Evolutionary conservation across 2,888 invertebrate species (phyloP).

Genomic region (Apeira syringaria): DNA sequence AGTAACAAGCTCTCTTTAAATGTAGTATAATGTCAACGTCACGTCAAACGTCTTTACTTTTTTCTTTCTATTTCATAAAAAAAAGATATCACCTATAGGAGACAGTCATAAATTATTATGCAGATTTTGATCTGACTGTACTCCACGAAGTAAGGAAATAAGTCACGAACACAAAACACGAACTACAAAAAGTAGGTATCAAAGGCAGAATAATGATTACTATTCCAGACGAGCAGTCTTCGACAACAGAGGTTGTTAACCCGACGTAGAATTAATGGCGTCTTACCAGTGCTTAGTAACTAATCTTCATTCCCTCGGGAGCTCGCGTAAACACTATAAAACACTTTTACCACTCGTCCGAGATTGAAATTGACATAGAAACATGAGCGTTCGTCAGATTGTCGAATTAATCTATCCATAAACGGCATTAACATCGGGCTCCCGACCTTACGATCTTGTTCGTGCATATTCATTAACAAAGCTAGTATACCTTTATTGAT

Average conservation of each 20-base stretch:
- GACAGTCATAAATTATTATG: too few relatives aligned
- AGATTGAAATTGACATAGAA: conserved; percentile 12
- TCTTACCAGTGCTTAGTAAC: conserved; percentile 58
- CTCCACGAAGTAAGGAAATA: conserved; percentile 25
- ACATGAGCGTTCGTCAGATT: not conserved
- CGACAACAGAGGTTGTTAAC: conserved; percentile 67
- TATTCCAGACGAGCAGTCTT: conserved; percentile 70
- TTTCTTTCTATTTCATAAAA: too few relatives aligned
- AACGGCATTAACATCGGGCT: not conserved
- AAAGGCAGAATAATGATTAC: conserved; percentile 65
- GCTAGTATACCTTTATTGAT: not conserved
- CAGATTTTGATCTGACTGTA: too few relatives aligned
- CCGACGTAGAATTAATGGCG: conserved; percentile 70
- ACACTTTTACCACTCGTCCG: conserved; percentile 32
- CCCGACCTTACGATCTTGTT: not conserved
- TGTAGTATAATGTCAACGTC: too few relatives aligned
- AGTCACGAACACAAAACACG: conserved; percentile 46
- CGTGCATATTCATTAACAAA: not conserved
- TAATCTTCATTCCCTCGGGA: conserved; percentile 56
- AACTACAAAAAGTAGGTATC: conserved; percentile 43
- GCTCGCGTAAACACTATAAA: conserved; percentile 50
- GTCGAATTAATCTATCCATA: not conserved
- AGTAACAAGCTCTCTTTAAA: too few relatives aligned
- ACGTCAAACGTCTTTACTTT: too few relatives aligned
- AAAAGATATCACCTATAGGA: too few relatives aligned